Evolutionary conservation across 2,797 vertebrate genomes (phyloP), one percentile per base, ranked within the genome.

Genomic region (Xiphorhynchus erythropygius): DNA sequence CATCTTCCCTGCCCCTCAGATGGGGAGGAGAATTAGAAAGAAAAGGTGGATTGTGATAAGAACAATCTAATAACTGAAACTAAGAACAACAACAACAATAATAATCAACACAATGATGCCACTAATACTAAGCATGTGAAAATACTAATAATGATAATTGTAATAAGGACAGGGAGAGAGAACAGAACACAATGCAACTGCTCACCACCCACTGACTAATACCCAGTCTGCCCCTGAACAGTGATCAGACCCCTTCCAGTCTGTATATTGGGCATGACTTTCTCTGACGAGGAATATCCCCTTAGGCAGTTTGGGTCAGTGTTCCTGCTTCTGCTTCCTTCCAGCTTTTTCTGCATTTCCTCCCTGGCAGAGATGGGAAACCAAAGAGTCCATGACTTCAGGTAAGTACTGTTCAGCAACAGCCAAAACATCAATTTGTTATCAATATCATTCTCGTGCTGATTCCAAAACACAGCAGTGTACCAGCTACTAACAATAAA

Each of bases 81-180:
- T 28, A 49, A 9, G 7, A 13, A 1, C 25, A 6, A 9, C 9
- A 13, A 1, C 35, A 6, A 10, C 1, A 50, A 10, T 5, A 24
- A 37, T 8, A 53, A 12, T 4, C 2, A 22, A 1, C 3, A 32
- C 3, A 2, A 1, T 28, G 18, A 27, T 37, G 2, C 5, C 35
- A 35, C 28, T n/a, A 23, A 27, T 16, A 9, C 2, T 49, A 35
- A 18, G 55, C 33, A 71, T 32, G 25, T 49, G 10, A 35, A 35
- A 55, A 47, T 47, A 14, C 18, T 25, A 32, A 41, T 64, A 30
- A 56, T 55, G 11, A 28, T 30, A 53, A 62, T 41, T 56, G 41
- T 15, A 55, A 56, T 52, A n/a, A 28, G 18, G 46, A 15, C 5
- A 47, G 35, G 63, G 21, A 47, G 5, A 47, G 4, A 50, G 22